These are phyloP conservation scores for Vulpes lagopus DNA, from an alignment of 2,113 vertebrate genomes.

Conservation along the genomic window DNA sequence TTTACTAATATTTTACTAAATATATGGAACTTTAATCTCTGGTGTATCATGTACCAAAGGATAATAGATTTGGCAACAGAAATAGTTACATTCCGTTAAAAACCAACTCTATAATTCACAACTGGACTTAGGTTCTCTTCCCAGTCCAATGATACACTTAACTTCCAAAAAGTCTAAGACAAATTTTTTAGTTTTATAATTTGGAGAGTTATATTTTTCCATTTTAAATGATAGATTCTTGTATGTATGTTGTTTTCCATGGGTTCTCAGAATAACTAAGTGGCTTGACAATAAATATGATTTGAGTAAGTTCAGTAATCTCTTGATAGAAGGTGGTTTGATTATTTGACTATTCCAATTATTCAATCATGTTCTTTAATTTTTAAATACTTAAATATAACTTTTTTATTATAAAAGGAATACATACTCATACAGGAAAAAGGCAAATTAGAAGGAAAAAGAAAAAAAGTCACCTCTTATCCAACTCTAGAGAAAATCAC, in stretches of 20 bases:
- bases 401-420: conserved; percentile 45
- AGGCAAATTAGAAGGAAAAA: background rate
- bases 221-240: conserved; percentile 9
- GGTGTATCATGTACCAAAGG: background rate
- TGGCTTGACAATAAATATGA: background rate
- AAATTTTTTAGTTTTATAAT: conserved; percentile 34
- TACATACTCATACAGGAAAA: background rate
- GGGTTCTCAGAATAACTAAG: conserved; percentile 33
- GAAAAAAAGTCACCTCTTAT: background rate
- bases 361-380: background rate
- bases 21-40: conserved; percentile 43
- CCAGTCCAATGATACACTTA: background rate
- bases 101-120: conserved; percentile 51
- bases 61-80: conserved; percentile 66
- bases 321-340: background rate
- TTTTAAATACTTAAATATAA: background rate
- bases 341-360: conserved; percentile 51
- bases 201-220: background rate
- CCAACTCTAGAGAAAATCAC: background rate
- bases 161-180: conserved; percentile 32
- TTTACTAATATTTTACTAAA: background rate
- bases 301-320: conserved; percentile 33
- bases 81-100: conserved; percentile 58
- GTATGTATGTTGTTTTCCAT: conserved; percentile 16
- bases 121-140: background rate